A percentile compares a stretch with the other conserved stretches of the same genome.
Conservation (phyloP, 2,888 invertebrate genomes). For the Lagria hirta region DNA sequence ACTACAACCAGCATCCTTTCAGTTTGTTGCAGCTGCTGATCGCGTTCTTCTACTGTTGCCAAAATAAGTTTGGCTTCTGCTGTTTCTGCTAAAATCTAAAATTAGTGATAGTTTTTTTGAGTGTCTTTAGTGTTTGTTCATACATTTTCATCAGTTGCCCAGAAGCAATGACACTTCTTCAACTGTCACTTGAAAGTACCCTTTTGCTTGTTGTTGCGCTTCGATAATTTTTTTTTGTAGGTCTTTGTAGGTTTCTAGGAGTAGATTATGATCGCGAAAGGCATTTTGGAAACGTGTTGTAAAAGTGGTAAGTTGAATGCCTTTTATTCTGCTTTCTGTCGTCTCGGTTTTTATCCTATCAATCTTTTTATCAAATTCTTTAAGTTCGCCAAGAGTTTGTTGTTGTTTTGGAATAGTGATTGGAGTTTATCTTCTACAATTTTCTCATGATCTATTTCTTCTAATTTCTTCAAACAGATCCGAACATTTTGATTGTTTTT, state of each 20-base stretch:
- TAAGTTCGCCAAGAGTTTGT: slow-evolving; percentile 38
- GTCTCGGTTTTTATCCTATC: slow-evolving; percentile 29
- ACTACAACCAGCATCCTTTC: slow-evolving; percentile 79
- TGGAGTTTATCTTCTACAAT: slow-evolving; percentile 21
- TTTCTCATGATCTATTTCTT: slow-evolving; percentile 11
- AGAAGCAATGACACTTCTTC: slow-evolving; percentile 53
- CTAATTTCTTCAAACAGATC: slow-evolving; percentile 4
- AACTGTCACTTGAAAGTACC: slow-evolving; percentile 38
- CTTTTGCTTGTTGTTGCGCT: slow-evolving; percentile 59
- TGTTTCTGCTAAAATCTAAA: slow-evolving; percentile 77
- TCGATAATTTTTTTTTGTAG: slow-evolving; percentile 59
- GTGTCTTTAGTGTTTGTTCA: slow-evolving; percentile 53
- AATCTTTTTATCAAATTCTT: slow-evolving; percentile 39
- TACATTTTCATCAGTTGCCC: too few species aligned
- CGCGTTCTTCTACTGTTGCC: slow-evolving; percentile 79
- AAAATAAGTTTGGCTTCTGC: slow-evolving; percentile 72
- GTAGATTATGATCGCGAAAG: slow-evolving; percentile 58
- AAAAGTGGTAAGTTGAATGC: slow-evolving; percentile 56
- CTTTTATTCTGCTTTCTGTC: slow-evolving; percentile 53
- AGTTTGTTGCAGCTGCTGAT: slow-evolving; percentile 77
- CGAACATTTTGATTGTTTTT: slow-evolving; percentile 50
- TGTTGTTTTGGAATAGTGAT: slow-evolving; percentile 42
- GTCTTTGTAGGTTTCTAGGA: slow-evolving; percentile 58
- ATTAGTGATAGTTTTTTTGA: too few species aligned
- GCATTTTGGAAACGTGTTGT: slow-evolving; percentile 56